Percentiles rank a stretch among this genome's conserved stretches.
Conservation (phyloP, 2,113 vertebrate genomes). For the Heptranchias perlo region DNA sequence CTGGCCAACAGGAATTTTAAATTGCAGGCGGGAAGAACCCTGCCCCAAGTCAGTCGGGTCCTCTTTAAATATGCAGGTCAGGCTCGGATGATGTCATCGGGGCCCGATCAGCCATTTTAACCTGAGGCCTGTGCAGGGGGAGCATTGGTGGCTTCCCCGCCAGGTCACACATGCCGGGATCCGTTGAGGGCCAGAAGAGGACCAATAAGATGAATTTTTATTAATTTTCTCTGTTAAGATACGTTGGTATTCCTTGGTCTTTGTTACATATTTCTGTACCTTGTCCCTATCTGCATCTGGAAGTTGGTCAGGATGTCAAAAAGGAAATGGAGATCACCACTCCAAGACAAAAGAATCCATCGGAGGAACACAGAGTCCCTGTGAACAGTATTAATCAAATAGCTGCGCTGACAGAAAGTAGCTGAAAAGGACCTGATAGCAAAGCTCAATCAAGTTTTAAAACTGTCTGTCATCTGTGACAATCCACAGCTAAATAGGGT, state of each 20-base stretch:
- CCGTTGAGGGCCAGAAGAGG: too few relatives aligned
- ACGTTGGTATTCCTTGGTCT: neutral
- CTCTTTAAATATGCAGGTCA: too few relatives aligned
- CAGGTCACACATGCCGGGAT: too few relatives aligned
- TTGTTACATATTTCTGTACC: neutral
- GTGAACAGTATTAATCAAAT: neutral
- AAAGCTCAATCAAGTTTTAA: too few relatives aligned
- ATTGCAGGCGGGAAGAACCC: neutral
- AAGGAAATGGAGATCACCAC: neutral
- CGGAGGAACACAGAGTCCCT: neutral
- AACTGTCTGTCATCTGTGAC: too few relatives aligned
- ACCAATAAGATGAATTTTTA: neutral
- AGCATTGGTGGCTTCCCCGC: too few relatives aligned
- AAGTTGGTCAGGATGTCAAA: neutral
- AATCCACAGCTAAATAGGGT: too few relatives aligned
- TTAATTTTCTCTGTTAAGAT: neutral
- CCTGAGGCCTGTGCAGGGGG: too few relatives aligned
- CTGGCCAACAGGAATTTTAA: neutral
- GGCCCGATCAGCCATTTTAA: too few relatives aligned
- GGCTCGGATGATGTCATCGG: too few relatives aligned
- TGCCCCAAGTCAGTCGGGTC: neutral
- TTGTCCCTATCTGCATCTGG: neutral
- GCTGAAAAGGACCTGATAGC: neutral
- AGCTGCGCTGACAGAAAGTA: too few relatives aligned
- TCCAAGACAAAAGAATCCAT: neutral